Percentiles rank a stretch among this genome's conserved stretches.
phyloP scores from a whole-genome alignment of 2,113 vertebrate species.

The Phrynosoma platyrhinos region DNA sequence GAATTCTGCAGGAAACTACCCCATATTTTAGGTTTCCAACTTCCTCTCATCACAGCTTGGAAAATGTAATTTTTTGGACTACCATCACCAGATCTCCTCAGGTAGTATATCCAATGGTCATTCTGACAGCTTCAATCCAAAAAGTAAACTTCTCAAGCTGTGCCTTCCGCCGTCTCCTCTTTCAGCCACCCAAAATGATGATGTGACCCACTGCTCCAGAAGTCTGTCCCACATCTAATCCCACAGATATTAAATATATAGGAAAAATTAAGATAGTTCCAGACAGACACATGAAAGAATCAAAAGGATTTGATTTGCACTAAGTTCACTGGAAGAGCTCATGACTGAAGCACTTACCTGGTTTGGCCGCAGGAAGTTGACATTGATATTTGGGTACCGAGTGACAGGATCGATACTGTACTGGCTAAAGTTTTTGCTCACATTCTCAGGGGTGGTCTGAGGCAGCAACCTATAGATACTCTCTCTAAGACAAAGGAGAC shows the following conservation, averaged over 20 bases:
- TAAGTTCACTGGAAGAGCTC: neutral
- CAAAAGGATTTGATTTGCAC: neutral
- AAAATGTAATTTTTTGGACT: no score
- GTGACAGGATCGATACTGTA: conserved; percentile 96
- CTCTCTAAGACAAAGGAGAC: conserved; percentile 79
- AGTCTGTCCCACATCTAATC: neutral
- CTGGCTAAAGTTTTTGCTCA: conserved; percentile 97
- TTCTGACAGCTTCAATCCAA: no score
- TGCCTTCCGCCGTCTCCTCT: neutral
- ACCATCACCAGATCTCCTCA: no score
- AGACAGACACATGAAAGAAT: neutral
- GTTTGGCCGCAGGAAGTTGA: conserved; percentile 90
- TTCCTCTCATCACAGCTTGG: no score
- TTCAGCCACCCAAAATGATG: neutral
- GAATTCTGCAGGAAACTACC: neutral
- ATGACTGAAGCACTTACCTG: conserved; percentile 81
- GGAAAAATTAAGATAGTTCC: neutral
- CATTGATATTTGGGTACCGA: conserved; percentile 93
- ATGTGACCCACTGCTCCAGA: neutral
- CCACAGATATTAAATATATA: neutral
- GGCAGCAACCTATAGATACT: conserved; percentile 95
- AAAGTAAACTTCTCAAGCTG: no score
- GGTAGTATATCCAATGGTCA: no score
- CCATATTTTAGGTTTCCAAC: neutral
- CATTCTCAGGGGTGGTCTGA: conserved; percentile 97